Evolutionary conservation across 2,888 invertebrate genomes (phyloP).

Genomic region (Sarcophaga subvicina): DNA sequence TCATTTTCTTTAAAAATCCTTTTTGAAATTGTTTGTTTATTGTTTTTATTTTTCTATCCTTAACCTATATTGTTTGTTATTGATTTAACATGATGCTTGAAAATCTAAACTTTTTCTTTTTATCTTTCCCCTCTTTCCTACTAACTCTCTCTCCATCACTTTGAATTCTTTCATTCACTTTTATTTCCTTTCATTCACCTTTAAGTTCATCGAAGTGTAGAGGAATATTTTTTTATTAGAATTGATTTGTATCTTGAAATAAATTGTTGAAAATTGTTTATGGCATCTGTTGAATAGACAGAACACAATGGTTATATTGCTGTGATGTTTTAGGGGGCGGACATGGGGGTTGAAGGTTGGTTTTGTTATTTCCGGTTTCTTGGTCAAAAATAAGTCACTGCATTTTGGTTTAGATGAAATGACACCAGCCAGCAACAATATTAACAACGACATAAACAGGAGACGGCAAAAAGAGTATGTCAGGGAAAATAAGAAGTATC

Average conservation of each 20-base stretch:
- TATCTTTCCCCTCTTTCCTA: too few relatives aligned
- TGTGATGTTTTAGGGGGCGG: neutral
- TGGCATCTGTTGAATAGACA: neutral
- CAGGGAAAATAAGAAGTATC: neutral
- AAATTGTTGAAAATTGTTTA: neutral
- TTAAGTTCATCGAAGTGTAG: neutral
- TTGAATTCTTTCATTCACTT: too few relatives aligned
- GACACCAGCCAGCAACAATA: neutral
- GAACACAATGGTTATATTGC: neutral
- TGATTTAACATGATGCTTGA: too few relatives aligned
- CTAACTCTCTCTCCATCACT: too few relatives aligned
- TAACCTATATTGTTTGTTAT: too few relatives aligned
- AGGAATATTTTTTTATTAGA: neutral
- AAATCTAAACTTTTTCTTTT: too few relatives aligned
- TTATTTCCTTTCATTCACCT: neutral
- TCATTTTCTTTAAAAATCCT: too few relatives aligned
- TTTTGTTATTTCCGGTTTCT: neutral
- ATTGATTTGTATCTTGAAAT: neutral
- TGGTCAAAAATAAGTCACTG: constrained; percentile 22
- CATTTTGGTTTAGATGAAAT: neutral
- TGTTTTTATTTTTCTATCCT: too few relatives aligned
- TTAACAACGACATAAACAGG: neutral
- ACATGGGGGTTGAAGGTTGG: neutral
- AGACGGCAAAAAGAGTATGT: neutral
- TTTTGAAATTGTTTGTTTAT: too few relatives aligned